Conservation (phyloP, 2,888 invertebrate species). For the Tenthredo notha region DNA sequence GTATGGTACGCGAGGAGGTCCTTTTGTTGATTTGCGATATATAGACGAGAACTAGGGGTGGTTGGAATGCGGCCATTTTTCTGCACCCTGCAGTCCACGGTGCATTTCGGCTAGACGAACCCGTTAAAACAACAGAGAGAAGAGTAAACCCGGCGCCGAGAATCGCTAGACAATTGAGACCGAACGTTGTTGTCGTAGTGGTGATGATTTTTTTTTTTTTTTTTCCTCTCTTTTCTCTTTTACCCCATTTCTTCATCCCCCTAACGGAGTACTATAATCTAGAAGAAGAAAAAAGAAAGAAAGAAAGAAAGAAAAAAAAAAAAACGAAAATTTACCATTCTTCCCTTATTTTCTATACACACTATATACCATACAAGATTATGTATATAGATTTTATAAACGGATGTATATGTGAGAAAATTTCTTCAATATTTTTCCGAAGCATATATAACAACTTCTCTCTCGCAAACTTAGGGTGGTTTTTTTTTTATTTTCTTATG, state of each 20-base stretch:
- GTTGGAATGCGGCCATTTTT: constrained; percentile 49
- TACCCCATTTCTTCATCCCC: background rate
- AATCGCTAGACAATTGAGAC: constrained; percentile 48
- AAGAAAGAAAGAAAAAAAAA: too few relatives aligned
- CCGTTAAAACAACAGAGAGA: constrained; percentile 53
- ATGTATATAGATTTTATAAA: too few relatives aligned
- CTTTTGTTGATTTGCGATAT: constrained; percentile 48
- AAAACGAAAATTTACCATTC: background rate
- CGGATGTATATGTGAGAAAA: too few relatives aligned
- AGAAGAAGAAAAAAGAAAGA: too few relatives aligned
- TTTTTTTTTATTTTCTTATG: background rate
- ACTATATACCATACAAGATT: too few relatives aligned
- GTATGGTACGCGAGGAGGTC: background rate
- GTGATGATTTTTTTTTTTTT: background rate
- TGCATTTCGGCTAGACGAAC: constrained; percentile 47
- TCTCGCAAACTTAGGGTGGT: background rate
- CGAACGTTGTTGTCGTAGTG: background rate
- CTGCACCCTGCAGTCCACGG: constrained; percentile 38
- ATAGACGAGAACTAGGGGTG: constrained; percentile 35
- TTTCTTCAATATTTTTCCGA: too few relatives aligned
- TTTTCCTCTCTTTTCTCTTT: background rate
- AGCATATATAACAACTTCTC: too few relatives aligned
- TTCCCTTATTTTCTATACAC: too few relatives aligned
- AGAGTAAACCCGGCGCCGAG: constrained; percentile 56
- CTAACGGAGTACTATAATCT: background rate